phyloP scores from a whole-genome alignment of 2,888 invertebrate genomes.

The Epsilonema sp. region DNA sequence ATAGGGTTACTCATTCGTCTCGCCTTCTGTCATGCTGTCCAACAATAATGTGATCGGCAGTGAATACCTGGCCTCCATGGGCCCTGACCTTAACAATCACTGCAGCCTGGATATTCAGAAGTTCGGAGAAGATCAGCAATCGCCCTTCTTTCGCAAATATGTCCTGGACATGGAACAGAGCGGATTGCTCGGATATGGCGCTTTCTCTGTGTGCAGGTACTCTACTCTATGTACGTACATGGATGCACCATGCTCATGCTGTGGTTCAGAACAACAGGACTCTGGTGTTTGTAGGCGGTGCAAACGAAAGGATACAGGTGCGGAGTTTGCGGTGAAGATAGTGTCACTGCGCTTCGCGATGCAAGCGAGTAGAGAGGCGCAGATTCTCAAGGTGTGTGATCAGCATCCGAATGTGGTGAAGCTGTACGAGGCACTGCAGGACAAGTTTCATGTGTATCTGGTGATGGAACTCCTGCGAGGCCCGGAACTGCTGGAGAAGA shows the following conservation, averaged over 20 bases:
- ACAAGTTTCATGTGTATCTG: constrained; percentile 64
- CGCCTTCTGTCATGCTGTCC: constrained; percentile 63
- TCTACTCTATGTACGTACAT: neutral
- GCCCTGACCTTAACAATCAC: neutral
- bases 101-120: constrained; percentile 1
- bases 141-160: constrained; percentile 65
- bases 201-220: constrained; percentile 56
- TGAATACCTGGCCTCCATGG: constrained; percentile 33
- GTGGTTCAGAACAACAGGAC: no score
- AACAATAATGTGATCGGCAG: constrained; percentile 49
- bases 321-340: constrained; percentile 71
- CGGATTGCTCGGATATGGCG: constrained; percentile 60
- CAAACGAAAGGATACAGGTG: constrained; percentile 47
- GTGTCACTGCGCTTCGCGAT: constrained; percentile 41
- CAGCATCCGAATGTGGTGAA: constrained; percentile 69
- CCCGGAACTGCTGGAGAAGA: constrained; percentile 53
- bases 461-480: constrained; percentile 65
- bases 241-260: no score
- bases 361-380: constrained; percentile 52
- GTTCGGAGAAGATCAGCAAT: constrained; percentile 36
- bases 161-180: constrained; percentile 46
- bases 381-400: constrained; percentile 57
- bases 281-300: constrained; percentile 47
- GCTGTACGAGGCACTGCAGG: constrained; percentile 59
- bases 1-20: constrained; percentile 78